Percentiles rank a stretch among this genome's conserved stretches.
Conservation (phyloP, 2,113 vertebrate species). For the mouse (Mus musculus) region DNA sequence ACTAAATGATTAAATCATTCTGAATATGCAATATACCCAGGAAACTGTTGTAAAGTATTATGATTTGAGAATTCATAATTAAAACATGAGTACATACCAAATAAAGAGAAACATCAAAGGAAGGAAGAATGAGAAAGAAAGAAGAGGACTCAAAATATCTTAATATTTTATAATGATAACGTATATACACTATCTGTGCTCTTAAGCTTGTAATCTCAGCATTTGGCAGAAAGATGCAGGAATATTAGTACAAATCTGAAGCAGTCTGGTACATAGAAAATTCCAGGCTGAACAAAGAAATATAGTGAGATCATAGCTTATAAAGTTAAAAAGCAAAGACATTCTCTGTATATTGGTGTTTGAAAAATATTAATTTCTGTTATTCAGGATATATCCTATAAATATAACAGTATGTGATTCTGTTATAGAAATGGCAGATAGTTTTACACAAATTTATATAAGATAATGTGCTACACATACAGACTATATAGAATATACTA, state of each 20-base stretch:
- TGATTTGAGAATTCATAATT: background rate
- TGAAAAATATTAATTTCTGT: background rate
- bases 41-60: background rate
- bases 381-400: background rate
- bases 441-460: background rate
- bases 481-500: background rate
- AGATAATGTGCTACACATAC: background rate
- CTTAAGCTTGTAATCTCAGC: background rate
- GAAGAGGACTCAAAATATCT: background rate
- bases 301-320: background rate
- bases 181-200: background rate
- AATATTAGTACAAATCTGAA: background rate
- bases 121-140: background rate
- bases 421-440: background rate
- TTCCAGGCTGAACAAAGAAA: background rate
- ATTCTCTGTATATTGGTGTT: background rate
- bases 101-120: background rate
- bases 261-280: background rate
- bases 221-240: background rate
- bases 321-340: background rate
- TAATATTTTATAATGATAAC: background rate
- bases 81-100: background rate
- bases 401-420: background rate
- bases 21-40: background rate
- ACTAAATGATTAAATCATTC: background rate